Evolutionary conservation across 2,113 vertebrate species (phyloP), one percentile per base, ranked within the genome.

Genomic region (Mus pahari): DNA sequence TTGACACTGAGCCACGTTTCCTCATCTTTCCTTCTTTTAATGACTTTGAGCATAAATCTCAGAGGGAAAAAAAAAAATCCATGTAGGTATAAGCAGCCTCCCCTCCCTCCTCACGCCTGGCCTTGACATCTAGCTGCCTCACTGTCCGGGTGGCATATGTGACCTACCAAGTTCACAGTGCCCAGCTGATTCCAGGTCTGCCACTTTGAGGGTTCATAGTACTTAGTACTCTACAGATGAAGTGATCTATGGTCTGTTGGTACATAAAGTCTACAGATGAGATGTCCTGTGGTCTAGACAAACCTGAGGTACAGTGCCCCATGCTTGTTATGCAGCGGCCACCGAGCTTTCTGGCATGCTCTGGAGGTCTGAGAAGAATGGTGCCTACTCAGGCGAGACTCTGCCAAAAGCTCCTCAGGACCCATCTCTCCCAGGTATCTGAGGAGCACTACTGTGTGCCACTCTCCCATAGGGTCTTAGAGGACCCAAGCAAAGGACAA

Each of bases 91-190:
- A 8, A 39, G 6, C 53, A 2, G 13, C 28, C 33, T 17, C 16
- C 19, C 50, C 45, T 64, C 53, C 19, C n/a, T 70, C 31, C 60
- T 94, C 39, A 16, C 33, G 3, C 26, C 79, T 79, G 20, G 24
- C 70, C 3, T 5, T 0, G 2, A 28, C 28, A 0, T 9, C 3
- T 17, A 48, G 7, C 19, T 24, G 64, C 36, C 39, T 78, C 3
- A 1, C 11, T 2, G 13, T 36, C 60, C 33, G 7, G 5, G 0
- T 36, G 45, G 33, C 36, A 7, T 10, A 4, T 70, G 60, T 45
- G 5, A 33, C 22, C n/a, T 3, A 0, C 36, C n/a, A 7, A 66
- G 3, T 62, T 66, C 71, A 33, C 7, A 5, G 55, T 55, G 17
- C 64, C 14, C 31, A 22, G 11, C 3, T 55, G 55, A 26, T 60